Base-by-base conservation (phyloP, 2,113 vertebrate species). In the Pluvialis apricaria region DNA sequence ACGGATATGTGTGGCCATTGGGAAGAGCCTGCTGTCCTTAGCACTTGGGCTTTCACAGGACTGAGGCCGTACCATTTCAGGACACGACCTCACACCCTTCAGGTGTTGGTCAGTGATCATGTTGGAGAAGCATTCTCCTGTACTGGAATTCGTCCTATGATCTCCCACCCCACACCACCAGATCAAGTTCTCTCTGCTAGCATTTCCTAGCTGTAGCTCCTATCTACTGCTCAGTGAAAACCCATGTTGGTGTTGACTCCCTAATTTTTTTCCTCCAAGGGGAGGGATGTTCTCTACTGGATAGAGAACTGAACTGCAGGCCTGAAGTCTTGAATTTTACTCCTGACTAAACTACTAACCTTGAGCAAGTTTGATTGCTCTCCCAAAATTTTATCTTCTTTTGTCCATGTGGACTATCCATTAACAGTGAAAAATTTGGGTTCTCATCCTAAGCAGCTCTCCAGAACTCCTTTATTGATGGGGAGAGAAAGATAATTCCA, bases 1-100 rank as follows among this genome's bases (percentile, higher is more conserved):
- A 42, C 1, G 1, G 28, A 78, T 40, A 29, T 1, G 6, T 0
- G 4, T 26, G 64, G 4, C 13, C 11, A 1, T 8, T 22, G 9
- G 47, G 13, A 93, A 80, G 25, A 57, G 11, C 0, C 3, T 13
- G 15, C 38, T 31, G 75, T 20, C 8, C 57, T 78, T 32, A 19
- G 6, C 18, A 9, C 58, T 12, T 45, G 19, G 13, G 8, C 6
- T 47, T 64, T 31, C 76, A 13, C 24, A 70, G 34, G 29, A 11
- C 15, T 15, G 29, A n/a, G 34, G 34, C 6, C 1, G 0, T 4
- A 15, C 7, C 15, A 10, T 19, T 44, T 34, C 32, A 14, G 42
- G 36, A 60, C 9, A 42, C 6, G 6, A 11, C 15, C 28, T 62
- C 71, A 28, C 26, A 45, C 14, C 11, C 7, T 38, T 29, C 65